Evolutionary conservation across 1,140 invertebrate genomes (phyloP).

Genomic region (Polypedilum vanderplanki): DNA sequence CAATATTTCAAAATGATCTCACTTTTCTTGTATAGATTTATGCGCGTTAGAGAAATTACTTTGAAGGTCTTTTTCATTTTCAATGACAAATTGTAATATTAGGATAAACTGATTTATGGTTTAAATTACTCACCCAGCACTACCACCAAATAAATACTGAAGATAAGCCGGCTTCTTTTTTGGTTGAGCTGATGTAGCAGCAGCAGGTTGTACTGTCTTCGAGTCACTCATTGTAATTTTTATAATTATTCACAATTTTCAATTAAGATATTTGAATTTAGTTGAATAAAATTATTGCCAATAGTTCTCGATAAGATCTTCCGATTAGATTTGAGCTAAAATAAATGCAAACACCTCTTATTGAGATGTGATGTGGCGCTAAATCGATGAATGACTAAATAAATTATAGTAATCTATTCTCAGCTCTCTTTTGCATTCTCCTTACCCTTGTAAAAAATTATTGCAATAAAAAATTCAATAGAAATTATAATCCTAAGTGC

Average conservation of each 20-base stretch:
- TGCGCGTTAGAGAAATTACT: slow-evolving; percentile 14
- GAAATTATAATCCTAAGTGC: too few relatives aligned
- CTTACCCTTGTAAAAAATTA: too few relatives aligned
- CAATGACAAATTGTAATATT: slow-evolving; percentile 33
- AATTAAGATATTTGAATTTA: background rate
- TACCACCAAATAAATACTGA: slow-evolving; percentile 55
- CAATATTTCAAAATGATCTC: background rate
- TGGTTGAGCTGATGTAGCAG: background rate
- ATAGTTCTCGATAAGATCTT: background rate
- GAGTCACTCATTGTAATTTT: background rate
- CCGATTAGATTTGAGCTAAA: background rate
- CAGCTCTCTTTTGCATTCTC: too few relatives aligned
- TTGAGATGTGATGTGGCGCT: slow-evolving; percentile 7
- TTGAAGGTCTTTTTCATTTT: slow-evolving; percentile 36
- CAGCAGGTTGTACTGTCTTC: background rate
- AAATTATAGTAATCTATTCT: background rate
- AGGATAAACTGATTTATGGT: slow-evolving; percentile 35
- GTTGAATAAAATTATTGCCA: background rate
- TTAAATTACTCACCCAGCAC: slow-evolving; percentile 56
- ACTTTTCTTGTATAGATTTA: background rate
- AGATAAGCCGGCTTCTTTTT: slow-evolving; percentile 44
- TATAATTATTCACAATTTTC: background rate
- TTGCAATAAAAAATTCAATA: too few relatives aligned
- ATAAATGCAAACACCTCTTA: background rate
- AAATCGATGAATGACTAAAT: background rate